Conservation (phyloP, 53 echinoderm and acorn worm genomes). For the Zoroaster sp. region DNA sequence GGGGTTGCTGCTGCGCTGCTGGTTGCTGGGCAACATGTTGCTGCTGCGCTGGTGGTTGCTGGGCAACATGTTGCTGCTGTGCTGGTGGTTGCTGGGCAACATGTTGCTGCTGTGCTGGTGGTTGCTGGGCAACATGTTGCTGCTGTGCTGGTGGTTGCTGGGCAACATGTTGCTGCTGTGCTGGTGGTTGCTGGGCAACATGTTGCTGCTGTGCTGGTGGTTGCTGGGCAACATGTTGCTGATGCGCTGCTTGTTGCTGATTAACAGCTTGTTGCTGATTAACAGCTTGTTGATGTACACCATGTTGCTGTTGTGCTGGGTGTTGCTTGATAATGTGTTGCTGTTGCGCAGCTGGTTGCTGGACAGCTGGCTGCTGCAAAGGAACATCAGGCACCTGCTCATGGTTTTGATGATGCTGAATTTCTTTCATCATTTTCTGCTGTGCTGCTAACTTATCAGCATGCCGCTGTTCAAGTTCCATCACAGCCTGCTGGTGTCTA, state of each 20-base stretch:
- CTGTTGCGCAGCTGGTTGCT: not conserved
- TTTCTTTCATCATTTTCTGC: not conserved
- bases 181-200: not conserved
- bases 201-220: not conserved
- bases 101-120: not conserved
- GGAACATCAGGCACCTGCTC: not conserved
- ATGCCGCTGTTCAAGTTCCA: not conserved
- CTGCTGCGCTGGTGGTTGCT: not conserved
- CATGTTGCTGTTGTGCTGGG: not conserved
- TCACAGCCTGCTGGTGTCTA: not conserved
- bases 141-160: not conserved
- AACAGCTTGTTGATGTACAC: not conserved
- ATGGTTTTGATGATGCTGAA: not conserved
- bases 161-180: not conserved
- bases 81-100: not conserved
- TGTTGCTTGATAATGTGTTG: not conserved
- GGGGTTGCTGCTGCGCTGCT: not conserved
- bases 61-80: not conserved
- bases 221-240: not conserved
- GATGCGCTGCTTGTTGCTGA: not conserved
- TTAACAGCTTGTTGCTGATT: not conserved
- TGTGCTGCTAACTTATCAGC: not conserved
- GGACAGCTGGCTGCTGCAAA: not conserved
- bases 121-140: not conserved
- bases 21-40: constrained; percentile 5